Percentiles rank a stretch among this genome's conserved stretches.
Evolutionary conservation across 2,888 invertebrate genomes (phyloP).

Genomic region (Drosophila fungiperda): DNA sequence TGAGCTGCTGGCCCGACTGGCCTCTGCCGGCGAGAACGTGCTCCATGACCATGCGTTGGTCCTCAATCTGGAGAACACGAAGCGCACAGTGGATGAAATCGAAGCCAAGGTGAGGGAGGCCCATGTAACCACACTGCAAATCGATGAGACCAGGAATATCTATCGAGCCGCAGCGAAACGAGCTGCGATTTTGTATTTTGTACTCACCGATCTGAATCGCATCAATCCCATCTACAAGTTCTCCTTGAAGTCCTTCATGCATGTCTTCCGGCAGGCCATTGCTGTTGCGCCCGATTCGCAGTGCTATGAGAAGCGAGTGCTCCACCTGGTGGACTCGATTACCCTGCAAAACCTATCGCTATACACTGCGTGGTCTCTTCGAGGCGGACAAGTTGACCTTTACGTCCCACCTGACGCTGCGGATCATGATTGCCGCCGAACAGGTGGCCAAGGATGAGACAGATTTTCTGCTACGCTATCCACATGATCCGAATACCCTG

Average conservation of each 20-base stretch:
- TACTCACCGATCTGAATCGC: conserved; percentile 95
- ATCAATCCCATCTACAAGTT: conserved; percentile 98
- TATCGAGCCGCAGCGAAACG: conserved; percentile 94
- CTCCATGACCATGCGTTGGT: conserved; percentile 96
- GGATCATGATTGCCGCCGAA: conserved; percentile 85
- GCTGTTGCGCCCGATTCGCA: conserved; percentile 89
- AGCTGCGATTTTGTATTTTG: conserved; percentile 96
- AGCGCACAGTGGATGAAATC: conserved; percentile 96
- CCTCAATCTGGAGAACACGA: conserved; percentile 96
- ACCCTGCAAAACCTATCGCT: conserved; percentile 94
- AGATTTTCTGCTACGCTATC: conserved; percentile 95
- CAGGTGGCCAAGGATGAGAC: conserved; percentile 92
- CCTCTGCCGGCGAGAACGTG: conserved; percentile 96
- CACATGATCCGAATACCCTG: conserved; percentile 89
- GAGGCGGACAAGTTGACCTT: conserved; percentile 97
- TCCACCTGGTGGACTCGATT: conserved; percentile 93
- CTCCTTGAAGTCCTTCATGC: conserved; percentile 96
- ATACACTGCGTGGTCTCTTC: conserved; percentile 96
- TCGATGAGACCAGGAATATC: conserved; percentile 95
- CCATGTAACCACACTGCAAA: conserved; percentile 93
- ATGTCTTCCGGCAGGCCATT: conserved; percentile 95
- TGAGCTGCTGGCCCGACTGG: conserved; percentile 93
- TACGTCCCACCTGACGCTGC: conserved; percentile 93
- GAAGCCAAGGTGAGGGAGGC: conserved; percentile 95
- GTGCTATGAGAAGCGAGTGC: conserved; percentile 90